Base-by-base conservation (phyloP, 2,888 invertebrate species). In the Oxystoma pomonae region DNA sequence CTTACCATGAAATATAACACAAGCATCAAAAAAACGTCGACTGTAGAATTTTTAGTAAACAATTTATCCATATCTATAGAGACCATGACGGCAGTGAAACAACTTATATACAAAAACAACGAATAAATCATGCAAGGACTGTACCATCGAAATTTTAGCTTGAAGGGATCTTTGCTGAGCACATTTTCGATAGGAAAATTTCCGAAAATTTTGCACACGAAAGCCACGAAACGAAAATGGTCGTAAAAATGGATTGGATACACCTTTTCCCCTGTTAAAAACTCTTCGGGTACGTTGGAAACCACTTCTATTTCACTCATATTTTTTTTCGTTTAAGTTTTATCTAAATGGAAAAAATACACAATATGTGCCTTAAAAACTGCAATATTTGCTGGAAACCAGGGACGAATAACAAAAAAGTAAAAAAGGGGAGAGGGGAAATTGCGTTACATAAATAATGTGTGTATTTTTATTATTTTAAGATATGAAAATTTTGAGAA, bases 101-200 rank as follows among this genome's bases (percentile, higher is more conserved):
- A n/a, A 2, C 35, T 18, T 21, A 57, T 18, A 22, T 66, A 61
- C 16, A 57, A 5, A 16, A 58, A n/a, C 1, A 62, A 16, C 3
- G 62, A 59, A 56, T 66, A 66, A 0, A 62, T 9, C 5, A 60
- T 50, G 16, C 58, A 55, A 1, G 49, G 35, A 20, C 66, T 66
- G n/a, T 57, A 60, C 2, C 51, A 12, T 50, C 57, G 64, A 58
- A 62, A 64, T 1, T 20, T 18, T 1, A 66, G 1, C 18, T 16
- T 35, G 16, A 62, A 62, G 7, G 61, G 49, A 50, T 66, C 58
- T 17, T 20, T 56, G 16, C 49, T 55, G 3, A 66, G 19, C 49
- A 66, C 60, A 58, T 64, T 66, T 58, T 64, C 61, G n/a, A 66
- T 49, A 1, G 64, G 64, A 17, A 66, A 57, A 51, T 49, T 20